Evolutionary conservation across 2,797 vertebrate genomes (phyloP).

Genomic region (Molossus molossus): DNA sequence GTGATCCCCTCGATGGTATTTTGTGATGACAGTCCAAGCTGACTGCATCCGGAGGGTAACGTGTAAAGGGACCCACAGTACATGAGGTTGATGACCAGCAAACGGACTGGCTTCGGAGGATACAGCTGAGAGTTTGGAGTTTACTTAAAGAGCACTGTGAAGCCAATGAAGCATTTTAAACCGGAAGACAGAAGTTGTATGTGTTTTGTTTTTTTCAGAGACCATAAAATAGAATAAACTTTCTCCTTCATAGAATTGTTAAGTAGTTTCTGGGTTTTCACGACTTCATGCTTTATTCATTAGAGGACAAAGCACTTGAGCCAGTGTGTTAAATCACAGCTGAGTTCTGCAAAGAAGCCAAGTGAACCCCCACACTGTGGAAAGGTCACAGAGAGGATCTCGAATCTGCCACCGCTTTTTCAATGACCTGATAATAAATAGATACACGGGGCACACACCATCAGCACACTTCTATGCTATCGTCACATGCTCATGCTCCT

Average conservation of each 20-base stretch:
- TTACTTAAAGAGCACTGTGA: constrained; percentile 12
- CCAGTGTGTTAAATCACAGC: neutral
- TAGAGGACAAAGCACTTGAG: neutral
- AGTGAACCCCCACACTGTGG: neutral
- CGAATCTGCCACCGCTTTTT: neutral
- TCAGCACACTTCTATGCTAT: neutral
- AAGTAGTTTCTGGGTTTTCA: neutral
- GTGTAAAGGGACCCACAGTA: neutral
- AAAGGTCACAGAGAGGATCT: constrained; percentile 13
- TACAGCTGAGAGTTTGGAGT: neutral
- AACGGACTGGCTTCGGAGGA: neutral
- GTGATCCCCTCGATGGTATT: neutral
- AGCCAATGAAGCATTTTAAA: neutral
- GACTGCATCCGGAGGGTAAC: neutral
- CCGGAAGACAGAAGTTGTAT: neutral
- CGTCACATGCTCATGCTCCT: neutral
- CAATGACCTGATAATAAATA: neutral
- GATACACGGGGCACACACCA: neutral
- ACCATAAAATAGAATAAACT: neutral
- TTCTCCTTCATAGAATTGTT: neutral
- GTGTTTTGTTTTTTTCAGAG: neutral
- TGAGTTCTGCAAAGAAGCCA: neutral
- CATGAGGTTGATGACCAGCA: neutral
- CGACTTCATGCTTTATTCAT: neutral
- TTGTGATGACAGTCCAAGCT: neutral